phyloP scores from a whole-genome alignment of 1,140 invertebrate species.

The Glossosoma conforme region DNA sequence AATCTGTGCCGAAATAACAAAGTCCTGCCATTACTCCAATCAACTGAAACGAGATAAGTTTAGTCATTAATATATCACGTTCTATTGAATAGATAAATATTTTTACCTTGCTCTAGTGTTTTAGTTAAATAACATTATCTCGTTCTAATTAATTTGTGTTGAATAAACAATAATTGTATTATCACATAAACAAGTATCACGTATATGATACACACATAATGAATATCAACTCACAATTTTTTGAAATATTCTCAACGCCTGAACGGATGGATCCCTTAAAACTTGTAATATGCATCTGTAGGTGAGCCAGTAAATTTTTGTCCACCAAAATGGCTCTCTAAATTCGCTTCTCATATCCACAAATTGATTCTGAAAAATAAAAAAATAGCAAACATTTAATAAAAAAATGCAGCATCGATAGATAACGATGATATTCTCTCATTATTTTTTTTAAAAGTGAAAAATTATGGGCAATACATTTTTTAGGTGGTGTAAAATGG shows the following conservation, averaged over 20 bases:
- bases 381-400: too few species aligned
- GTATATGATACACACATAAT: not conserved
- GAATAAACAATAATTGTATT: too few species aligned
- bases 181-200: not conserved
- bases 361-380: constrained; percentile 18
- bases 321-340: constrained; percentile 55
- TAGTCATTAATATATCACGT: not conserved
- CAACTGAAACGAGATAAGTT: constrained; percentile 46
- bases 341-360: constrained; percentile 33
- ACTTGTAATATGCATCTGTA: constrained; percentile 64
- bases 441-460: too few species aligned
- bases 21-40: constrained; percentile 72
- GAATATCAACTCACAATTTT: constrained; percentile 68
- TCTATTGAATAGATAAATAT: too few species aligned
- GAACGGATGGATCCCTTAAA: constrained; percentile 66
- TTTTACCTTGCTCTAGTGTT: not conserved
- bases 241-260: constrained; percentile 64
- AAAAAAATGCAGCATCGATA: too few species aligned
- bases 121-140: too few species aligned
- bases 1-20: constrained; percentile 68
- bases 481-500: too few species aligned
- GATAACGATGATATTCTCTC: too few species aligned
- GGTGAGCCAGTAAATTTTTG: constrained; percentile 63
- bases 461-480: too few species aligned
- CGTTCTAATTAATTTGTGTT: too few species aligned